Evolutionary conservation across 2,113 vertebrate species (phyloP), one percentile per base, ranked within the genome.

Genomic region (Uria lomvia): DNA sequence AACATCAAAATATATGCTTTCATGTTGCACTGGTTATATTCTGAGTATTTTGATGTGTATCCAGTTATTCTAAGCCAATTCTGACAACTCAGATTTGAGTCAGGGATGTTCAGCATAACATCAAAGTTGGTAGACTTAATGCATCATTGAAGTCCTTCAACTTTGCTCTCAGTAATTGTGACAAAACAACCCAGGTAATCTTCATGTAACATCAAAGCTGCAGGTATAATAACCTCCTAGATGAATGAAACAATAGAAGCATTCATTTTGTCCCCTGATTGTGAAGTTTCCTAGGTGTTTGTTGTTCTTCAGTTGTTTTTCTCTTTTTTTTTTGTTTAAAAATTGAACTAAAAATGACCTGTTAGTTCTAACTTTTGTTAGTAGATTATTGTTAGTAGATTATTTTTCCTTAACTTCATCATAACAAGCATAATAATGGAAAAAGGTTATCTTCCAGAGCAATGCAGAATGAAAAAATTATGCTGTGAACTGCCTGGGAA

Each of bases 111-210:
- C 53, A 42, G 59, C 53, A 43, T 68, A 95, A 97, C 97, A 97
- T 98, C 97, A 98, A 97, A 98, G 97, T 92, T 78, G 43, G 65
- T 91, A 55, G 38, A 95, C 72, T 96, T 96, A 83, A 32, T 93
- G 71, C 23, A n/a, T 72, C 90, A 43, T 17, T 67, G 92, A 96
- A 96, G 84, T 92, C 97, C 95, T 97, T 95, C 96, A 98, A 97
- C 96, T 97, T 93, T 94, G 55, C 94, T 80, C 94, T 94, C 93
- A 93, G 90, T 97, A 98, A 98, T 75, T 97, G 97, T 96, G 94
- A 98, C 95, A 98, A 98, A 98, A 98, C 82, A 92, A 98, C 76
- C 65, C 93, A 97, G 96, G 96, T 97, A 98, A 96, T 96, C 91
- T 97, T 83, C 91, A 85, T 90, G 88, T 96, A 98, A 97, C 96